phyloP scores from a whole-genome alignment of 2,113 vertebrate species.

The Isichthys henryi region DNA sequence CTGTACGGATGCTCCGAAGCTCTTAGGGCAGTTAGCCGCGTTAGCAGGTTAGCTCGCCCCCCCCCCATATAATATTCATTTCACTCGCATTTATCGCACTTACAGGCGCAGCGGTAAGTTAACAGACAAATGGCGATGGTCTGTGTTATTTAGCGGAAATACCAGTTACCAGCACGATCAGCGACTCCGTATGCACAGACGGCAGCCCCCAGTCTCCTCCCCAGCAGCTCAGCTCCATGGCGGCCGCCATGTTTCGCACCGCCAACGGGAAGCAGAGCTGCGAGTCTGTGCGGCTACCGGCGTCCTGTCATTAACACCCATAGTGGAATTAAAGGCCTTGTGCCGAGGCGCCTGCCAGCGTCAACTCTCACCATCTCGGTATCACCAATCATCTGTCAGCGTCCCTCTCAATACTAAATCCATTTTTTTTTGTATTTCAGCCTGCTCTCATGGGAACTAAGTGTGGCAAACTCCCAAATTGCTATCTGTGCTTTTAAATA shows the following conservation, averaged over 20 bases:
- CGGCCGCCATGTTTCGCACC: slow-evolving; percentile 73
- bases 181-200: slow-evolving; percentile 80
- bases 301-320: neutral
- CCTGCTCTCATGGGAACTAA: neutral
- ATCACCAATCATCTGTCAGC: neutral
- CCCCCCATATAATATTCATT: neutral
- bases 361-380: no score
- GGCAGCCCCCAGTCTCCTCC: slow-evolving; percentile 87
- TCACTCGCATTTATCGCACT: neutral
- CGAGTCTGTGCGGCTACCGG: neutral
- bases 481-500: neutral
- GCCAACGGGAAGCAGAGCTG: slow-evolving; percentile 14
- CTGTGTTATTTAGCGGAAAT: neutral
- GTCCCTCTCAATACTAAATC: neutral
- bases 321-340: neutral
- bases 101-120: neutral
- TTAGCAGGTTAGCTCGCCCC: neutral
- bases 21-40: neutral
- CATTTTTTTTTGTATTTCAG: neutral
- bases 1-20: neutral
- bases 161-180: slow-evolving; percentile 81
- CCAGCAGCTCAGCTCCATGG: slow-evolving; percentile 91
- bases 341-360: neutral
- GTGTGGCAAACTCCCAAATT: neutral
- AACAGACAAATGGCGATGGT: neutral